Conservation (phyloP, 2,797 vertebrate genomes). For the Melanotaenia nigrans region DNA sequence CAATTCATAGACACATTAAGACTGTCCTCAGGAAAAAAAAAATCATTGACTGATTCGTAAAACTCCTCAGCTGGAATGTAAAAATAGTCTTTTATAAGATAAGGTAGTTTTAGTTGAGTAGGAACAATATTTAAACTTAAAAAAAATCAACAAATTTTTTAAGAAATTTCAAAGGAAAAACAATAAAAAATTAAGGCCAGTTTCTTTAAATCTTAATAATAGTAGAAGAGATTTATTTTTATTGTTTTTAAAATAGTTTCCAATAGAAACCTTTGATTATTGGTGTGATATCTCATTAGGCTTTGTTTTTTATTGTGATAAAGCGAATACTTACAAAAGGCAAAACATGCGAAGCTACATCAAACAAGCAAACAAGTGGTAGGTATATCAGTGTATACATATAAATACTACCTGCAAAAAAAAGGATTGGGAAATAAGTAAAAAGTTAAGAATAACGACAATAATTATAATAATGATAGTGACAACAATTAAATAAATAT, state of each 20-base stretch:
- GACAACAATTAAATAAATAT: no score
- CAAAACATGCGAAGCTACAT: no score
- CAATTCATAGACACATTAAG: neutral
- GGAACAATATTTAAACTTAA: neutral
- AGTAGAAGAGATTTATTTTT: neutral
- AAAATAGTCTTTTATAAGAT: neutral
- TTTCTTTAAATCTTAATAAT: no score
- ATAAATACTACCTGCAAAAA: no score
- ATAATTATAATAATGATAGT: no score
- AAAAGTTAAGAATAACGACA: no score
- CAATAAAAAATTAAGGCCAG: no score
- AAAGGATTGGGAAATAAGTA: no score
- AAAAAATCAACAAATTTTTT: neutral
- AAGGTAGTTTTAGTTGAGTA: neutral
- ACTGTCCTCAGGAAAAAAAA: neutral
- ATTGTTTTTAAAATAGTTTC: neutral
- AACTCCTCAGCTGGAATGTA: neutral
- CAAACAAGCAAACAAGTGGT: no score
- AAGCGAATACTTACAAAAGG: no score
- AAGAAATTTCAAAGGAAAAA: no score
- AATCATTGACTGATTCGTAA: conserved; percentile 4
- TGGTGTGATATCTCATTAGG: neutral
- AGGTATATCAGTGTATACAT: no score
- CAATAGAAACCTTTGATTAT: neutral
- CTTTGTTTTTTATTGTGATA: neutral